Evolutionary conservation across 2,888 invertebrate species (phyloP).

Genomic region (Carcina quercana): DNA sequence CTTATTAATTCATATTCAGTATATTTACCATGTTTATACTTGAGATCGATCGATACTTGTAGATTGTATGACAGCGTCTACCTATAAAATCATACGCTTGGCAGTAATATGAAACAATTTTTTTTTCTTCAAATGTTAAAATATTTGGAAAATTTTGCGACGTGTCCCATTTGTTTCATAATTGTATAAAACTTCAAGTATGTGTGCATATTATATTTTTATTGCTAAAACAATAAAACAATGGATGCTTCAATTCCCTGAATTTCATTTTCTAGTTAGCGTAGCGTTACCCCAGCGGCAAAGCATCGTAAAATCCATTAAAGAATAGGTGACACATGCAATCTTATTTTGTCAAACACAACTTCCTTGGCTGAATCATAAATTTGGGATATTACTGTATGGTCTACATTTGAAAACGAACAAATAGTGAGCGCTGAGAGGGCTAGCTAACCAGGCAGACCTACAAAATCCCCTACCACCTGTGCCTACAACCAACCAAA

Average conservation of each 20-base stretch:
- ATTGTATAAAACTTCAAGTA: constrained; percentile 46
- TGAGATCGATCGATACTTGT: constrained; percentile 5
- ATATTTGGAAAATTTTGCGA: constrained; percentile 27
- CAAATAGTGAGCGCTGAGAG: no score
- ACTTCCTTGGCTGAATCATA: no score
- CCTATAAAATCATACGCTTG: constrained; percentile 5
- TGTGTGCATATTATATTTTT: constrained; percentile 22
- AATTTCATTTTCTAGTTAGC: not conserved
- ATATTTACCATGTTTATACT: constrained; percentile 4
- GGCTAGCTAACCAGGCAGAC: no score
- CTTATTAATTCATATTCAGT: constrained; percentile 4
- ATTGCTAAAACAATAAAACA: constrained; percentile 41
- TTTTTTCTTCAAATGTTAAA: not conserved
- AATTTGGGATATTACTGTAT: no score
- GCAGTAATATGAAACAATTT: constrained; percentile 3
- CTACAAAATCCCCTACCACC: no score
- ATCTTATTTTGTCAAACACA: no score
- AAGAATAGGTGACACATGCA: no score
- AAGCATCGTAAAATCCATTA: no score
- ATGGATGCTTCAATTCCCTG: constrained; percentile 22
- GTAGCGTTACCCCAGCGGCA: no score
- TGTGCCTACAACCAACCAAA: no score
- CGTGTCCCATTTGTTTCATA: constrained; percentile 42
- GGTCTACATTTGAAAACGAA: no score
- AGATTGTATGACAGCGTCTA: constrained; percentile 3